Base-by-base conservation (phyloP, 2,888 invertebrate species). In the Epinotia brunnichana region DNA sequence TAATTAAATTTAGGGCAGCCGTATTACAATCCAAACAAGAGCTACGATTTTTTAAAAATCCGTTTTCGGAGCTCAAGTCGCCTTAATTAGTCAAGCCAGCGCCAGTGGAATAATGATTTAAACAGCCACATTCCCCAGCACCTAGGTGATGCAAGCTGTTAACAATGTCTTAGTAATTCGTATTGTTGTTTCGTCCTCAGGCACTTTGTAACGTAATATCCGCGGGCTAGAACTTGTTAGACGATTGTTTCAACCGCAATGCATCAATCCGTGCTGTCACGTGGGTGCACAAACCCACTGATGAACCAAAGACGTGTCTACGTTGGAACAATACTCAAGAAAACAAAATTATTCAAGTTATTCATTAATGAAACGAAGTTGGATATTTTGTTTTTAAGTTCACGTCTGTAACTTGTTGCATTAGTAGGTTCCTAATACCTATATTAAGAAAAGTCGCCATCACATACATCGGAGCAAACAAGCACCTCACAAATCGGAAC, bases 221-320 rank as follows among this genome's bases (percentile, higher is more conserved):
- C 75, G 59, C 64, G 61, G 75, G 77, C 76, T 80, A 81, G 76
- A 80, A 76, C 76, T 77, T 80, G 83, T 82, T 80, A 74, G 73
- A 70, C 74, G 53, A 76, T 79, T 78, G 77, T 82, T 83, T 81
- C 74, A 61, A 62, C 62, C 51, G 66, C 69, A 62, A 74, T 70
- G 69, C 68, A 74, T 74, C 74, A 74, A 70, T 72, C 68, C 35
- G 17, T 54, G 59, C 71, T 19, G 59, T 69, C 56, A 73, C 72
- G 74, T 74, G 74, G 74, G 74, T 72, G 74, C 61, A 63, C 63
- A 64, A 60, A 63, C 69, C 57, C 60, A 60, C 62, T 54, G 74
- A 64, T 69, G 53, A 59, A 69, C 59, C 35, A 48, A 68, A 68
- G 54, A 67, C 67, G 48, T 51, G 35, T 54, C 41, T 35, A 60